Evolutionary conservation across 1,140 invertebrate species (phyloP).

Genomic region (Euura lappo): DNA sequence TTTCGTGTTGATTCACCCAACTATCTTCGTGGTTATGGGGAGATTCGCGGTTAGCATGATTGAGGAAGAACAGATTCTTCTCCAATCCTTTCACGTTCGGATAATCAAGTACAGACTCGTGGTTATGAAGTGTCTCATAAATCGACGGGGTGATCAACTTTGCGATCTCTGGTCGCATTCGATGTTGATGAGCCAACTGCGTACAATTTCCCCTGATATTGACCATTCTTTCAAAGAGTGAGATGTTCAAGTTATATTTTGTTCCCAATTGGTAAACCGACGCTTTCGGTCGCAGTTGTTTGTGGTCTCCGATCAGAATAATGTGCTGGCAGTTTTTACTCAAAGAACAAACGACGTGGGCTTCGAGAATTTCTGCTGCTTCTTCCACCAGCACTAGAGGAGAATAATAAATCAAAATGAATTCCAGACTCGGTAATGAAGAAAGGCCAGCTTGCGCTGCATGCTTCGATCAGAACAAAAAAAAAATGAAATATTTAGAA

Average conservation of each 20-base stretch:
- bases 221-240: conserved; percentile 77
- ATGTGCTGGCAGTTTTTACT: conserved; percentile 78
- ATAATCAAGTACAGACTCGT: conserved; percentile 61
- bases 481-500: no score
- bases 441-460: no score
- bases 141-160: conserved; percentile 67
- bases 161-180: conserved; percentile 72
- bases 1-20: conserved; percentile 68
- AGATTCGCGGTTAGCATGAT: conserved; percentile 63
- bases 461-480: background rate
- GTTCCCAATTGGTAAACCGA: conserved; percentile 66
- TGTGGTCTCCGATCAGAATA: conserved; percentile 84
- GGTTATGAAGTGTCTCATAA: conserved; percentile 65
- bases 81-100: conserved; percentile 59
- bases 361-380: conserved; percentile 84
- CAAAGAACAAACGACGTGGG: conserved; percentile 76
- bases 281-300: conserved; percentile 74
- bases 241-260: conserved; percentile 70
- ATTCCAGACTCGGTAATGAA: background rate
- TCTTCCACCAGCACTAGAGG: conserved; percentile 80
- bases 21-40: conserved; percentile 58
- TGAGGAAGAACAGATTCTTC: conserved; percentile 68
- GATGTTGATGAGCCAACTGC: conserved; percentile 66
- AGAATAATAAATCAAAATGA: conserved; percentile 17
- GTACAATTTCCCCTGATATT: conserved; percentile 63